Conservation (phyloP, 2,113 vertebrate species). For the Oreochromis spilurus region DNA sequence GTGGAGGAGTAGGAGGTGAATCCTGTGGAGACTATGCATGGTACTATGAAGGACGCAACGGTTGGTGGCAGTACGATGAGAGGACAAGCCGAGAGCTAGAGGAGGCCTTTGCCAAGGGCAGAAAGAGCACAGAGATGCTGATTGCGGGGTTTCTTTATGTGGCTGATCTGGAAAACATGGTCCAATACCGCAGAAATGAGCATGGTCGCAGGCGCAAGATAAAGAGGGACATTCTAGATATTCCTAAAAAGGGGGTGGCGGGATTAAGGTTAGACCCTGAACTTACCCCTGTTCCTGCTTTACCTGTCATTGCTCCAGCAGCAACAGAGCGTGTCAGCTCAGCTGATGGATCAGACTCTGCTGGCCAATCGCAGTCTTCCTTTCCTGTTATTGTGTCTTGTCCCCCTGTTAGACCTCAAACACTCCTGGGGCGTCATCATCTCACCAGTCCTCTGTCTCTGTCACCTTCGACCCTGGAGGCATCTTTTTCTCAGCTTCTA, state of each 20-base stretch:
- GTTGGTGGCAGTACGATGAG: conserved; percentile 99
- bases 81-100: conserved; percentile 91
- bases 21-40: conserved; percentile 84
- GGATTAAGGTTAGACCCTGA: conserved; percentile 92
- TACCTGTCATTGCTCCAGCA: conserved; percentile 54
- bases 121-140: conserved; percentile 94
- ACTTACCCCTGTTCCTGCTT: conserved; percentile 27
- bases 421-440: conserved; percentile 80
- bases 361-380: conserved; percentile 39
- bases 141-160: conserved; percentile 95
- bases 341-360: conserved; percentile 83
- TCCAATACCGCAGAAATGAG: conserved; percentile 89
- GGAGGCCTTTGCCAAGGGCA: conserved; percentile 89
- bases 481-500: conserved; percentile 85
- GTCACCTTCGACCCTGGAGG: conserved; percentile 75
- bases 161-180: conserved; percentile 95
- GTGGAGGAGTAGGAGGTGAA: conserved; percentile 64
- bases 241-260: conserved; percentile 97
- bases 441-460: conserved; percentile 65
- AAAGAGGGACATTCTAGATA: conserved; percentile 90
- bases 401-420: conserved; percentile 75
- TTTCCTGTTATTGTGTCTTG: conserved; percentile 56
- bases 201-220: conserved; percentile 91
- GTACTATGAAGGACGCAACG: conserved; percentile 97
- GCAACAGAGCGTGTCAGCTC: conserved; percentile 79